phyloP scores from a whole-genome alignment of 92 coral and sea anemone genomes.

The Phymanthus crucifer region DNA sequence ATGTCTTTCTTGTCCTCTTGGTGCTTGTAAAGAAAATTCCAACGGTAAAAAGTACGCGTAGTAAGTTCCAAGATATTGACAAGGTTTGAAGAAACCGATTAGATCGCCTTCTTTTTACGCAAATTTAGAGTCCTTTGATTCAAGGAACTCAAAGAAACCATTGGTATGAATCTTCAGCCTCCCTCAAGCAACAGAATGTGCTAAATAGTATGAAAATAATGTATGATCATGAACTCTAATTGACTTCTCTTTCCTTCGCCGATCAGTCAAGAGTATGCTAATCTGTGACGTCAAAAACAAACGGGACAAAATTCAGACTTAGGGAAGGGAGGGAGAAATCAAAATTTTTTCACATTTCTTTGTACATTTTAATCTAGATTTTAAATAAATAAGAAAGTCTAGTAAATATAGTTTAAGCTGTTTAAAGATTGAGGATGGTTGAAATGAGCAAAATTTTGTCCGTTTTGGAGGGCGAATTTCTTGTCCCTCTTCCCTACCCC shows the following conservation, averaged over 20 bases:
- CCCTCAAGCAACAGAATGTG: not conserved
- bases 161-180: not conserved
- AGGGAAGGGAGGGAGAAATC: not conserved
- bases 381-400: not conserved
- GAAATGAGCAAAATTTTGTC: not conserved
- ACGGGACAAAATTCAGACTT: not conserved
- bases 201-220: not conserved
- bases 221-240: not conserved
- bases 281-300: slow-evolving; percentile 6
- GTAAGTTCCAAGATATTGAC: not conserved
- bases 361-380: not conserved
- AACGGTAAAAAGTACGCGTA: slow-evolving; percentile 20
- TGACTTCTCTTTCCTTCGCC: not conserved
- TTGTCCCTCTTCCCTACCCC: not conserved
- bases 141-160: not conserved
- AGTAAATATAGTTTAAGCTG: not conserved
- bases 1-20: not conserved
- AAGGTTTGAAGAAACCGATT: not conserved
- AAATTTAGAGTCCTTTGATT: not conserved
- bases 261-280: slow-evolving; percentile 3
- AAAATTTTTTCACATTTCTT: not conserved
- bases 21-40: slow-evolving; percentile 15
- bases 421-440: not conserved
- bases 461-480: not conserved
- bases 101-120: not conserved